Conservation (phyloP, 2,888 invertebrate genomes). For the Esperia sulphurella region DNA sequence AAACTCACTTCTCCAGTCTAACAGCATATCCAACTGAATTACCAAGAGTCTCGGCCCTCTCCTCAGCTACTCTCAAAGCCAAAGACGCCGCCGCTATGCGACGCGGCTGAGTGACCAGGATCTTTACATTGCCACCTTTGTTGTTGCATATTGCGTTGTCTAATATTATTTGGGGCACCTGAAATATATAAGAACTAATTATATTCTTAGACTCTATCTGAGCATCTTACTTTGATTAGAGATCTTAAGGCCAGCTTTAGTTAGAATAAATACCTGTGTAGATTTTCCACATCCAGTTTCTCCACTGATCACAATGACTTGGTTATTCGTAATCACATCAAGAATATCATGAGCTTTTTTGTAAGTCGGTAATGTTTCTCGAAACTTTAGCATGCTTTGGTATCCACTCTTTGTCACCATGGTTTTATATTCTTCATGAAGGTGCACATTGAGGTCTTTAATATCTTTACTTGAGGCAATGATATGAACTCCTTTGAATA, state of each 20-base stretch:
- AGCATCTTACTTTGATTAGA: no score
- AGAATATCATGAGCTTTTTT: slow-evolving; percentile 81
- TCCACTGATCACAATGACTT: slow-evolving; percentile 87
- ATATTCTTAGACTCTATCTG: no score
- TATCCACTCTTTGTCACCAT: slow-evolving; percentile 62
- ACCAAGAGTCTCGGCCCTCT: slow-evolving; percentile 86
- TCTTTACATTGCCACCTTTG: slow-evolving; percentile 85
- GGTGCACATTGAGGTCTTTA: slow-evolving; percentile 49
- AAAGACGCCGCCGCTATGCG: slow-evolving; percentile 94
- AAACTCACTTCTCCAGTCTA: slow-evolving; percentile 85
- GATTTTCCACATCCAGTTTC: slow-evolving; percentile 97
- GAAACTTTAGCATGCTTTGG: slow-evolving; percentile 76
- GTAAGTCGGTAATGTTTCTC: slow-evolving; percentile 84
- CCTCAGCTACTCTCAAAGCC: slow-evolving; percentile 92
- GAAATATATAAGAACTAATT: slow-evolving; percentile 10
- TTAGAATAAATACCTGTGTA: slow-evolving; percentile 81
- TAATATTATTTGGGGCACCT: slow-evolving; percentile 92
- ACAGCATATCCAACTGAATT: slow-evolving; percentile 91
- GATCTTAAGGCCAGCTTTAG: no score
- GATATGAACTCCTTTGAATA: slow-evolving; percentile 40
- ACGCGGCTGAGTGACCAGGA: slow-evolving; percentile 94
- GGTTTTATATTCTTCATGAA: slow-evolving; percentile 59
- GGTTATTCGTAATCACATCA: slow-evolving; percentile 81
- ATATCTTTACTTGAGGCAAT: slow-evolving; percentile 32
- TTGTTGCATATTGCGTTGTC: slow-evolving; percentile 85